Percentiles rank a stretch among this genome's conserved stretches.
phyloP scores from a whole-genome alignment of 30 jellyfish, hydroid and myxozoan genomes.

The Turritopsis rubra region DNA sequence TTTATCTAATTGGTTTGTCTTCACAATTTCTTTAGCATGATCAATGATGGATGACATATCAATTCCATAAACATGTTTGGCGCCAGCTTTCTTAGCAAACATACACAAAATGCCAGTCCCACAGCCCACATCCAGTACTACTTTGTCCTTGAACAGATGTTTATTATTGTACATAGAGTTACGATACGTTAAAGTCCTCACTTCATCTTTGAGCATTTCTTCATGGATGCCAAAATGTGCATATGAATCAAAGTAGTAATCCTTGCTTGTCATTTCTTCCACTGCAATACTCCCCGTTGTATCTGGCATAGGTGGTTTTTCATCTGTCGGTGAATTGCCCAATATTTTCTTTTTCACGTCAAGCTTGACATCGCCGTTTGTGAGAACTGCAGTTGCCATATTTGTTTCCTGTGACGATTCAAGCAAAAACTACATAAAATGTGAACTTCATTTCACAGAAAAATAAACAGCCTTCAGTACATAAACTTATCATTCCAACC shows the following conservation, averaged over 20 bases:
- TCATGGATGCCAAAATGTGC: slow-evolving; percentile 95
- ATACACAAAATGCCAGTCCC: slow-evolving; percentile 97
- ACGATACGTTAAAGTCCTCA: slow-evolving; percentile 87
- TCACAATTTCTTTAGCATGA: slow-evolving; percentile 73
- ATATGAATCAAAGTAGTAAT: slow-evolving; percentile 92
- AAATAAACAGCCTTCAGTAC: neutral
- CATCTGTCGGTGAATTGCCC: slow-evolving; percentile 14
- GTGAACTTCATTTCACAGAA: neutral
- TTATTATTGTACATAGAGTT: slow-evolving; percentile 91
- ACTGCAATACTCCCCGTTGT: slow-evolving; percentile 31
- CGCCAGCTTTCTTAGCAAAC: slow-evolving; percentile 99
- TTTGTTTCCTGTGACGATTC: neutral
- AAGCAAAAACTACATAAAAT: too few species aligned
- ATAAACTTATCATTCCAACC: neutral
- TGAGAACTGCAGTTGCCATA: slow-evolving; percentile 15
- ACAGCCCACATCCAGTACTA: slow-evolving; percentile 99
- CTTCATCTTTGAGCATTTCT: slow-evolving; percentile 99
- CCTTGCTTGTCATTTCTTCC: slow-evolving; percentile 98
- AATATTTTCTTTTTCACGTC: neutral
- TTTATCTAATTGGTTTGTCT: slow-evolving; percentile 60
- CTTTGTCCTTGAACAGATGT: slow-evolving; percentile 85
- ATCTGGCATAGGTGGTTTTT: slow-evolving; percentile 25
- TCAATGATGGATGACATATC: slow-evolving; percentile 92
- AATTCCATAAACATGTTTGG: slow-evolving; percentile 94
- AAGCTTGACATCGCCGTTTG: slow-evolving; percentile 20